These are phyloP conservation scores for Oeneis ivallda DNA, from an alignment of 2,888 invertebrate species.

Conservation along the genomic window DNA sequence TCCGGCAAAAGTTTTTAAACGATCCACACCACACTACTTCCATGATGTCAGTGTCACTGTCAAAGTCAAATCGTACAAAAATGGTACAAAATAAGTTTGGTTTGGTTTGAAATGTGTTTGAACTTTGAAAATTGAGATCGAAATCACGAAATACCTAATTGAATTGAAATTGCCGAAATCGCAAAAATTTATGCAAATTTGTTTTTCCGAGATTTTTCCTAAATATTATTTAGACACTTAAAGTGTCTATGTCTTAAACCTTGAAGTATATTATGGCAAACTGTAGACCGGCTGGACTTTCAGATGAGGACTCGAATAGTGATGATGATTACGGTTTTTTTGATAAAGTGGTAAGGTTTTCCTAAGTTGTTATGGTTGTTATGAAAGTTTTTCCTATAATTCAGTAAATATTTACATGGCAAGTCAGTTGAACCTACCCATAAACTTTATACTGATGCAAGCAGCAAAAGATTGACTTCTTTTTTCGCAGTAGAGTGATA, in stretches of 20 bases:
- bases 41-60: too few species aligned
- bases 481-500: too few species aligned
- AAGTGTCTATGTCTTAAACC: too few species aligned
- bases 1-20: too few species aligned
- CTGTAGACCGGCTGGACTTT: constrained; percentile 68
- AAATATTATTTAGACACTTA: too few species aligned
- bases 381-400: background rate
- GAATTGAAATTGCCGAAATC: background rate
- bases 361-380: constrained; percentile 34
- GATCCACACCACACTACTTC: too few species aligned
- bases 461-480: too few species aligned
- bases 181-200: background rate
- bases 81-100: too few species aligned
- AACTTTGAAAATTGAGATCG: background rate
- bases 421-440: background rate
- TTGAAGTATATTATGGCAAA: constrained; percentile 37
- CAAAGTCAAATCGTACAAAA: too few species aligned
- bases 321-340: constrained; percentile 69
- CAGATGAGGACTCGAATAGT: constrained; percentile 68
- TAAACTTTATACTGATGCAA: too few species aligned
- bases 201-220: background rate
- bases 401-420: background rate
- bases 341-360: constrained; percentile 60
- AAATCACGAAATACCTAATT: too few species aligned
- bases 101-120: too few species aligned